Conservation (phyloP, 2,113 vertebrate species). For the Illadopsis cleaveri region DNA sequence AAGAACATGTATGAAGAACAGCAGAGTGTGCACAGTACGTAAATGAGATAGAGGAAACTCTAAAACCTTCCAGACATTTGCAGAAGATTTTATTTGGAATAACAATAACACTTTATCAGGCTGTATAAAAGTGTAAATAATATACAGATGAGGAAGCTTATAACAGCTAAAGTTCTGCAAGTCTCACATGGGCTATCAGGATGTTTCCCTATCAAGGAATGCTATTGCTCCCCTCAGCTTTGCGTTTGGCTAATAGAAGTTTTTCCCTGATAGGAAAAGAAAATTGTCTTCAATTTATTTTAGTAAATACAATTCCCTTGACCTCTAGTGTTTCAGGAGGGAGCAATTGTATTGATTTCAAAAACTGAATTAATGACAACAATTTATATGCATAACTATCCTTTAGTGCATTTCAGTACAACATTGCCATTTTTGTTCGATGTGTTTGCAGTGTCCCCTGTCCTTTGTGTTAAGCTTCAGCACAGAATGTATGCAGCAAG, state of each 20-base stretch:
- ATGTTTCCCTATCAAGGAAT: background rate
- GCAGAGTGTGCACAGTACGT: background rate
- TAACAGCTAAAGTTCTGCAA: background rate
- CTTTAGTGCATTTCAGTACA: conserved; percentile 43
- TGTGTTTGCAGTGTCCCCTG: background rate
- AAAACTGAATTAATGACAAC: conserved; percentile 52
- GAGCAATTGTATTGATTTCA: conserved; percentile 54
- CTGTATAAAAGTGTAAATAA: background rate
- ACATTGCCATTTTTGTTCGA: conserved; percentile 39
- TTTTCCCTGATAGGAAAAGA: background rate
- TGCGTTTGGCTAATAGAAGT: background rate
- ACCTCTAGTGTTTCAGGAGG: background rate
- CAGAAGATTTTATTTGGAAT: background rate
- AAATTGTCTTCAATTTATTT: conserved; percentile 21
- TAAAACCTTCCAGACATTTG: background rate
- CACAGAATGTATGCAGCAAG: background rate
- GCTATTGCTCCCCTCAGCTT: background rate
- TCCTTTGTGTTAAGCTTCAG: background rate
- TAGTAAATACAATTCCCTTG: conserved; percentile 9
- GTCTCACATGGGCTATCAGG: background rate
- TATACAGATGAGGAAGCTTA: background rate
- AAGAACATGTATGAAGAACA: background rate
- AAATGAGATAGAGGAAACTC: background rate
- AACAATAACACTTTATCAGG: background rate
- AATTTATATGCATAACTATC: conserved; percentile 50